Base-by-base conservation (phyloP, 1,140 invertebrate genomes). In the Apis laboriosa region DNA sequence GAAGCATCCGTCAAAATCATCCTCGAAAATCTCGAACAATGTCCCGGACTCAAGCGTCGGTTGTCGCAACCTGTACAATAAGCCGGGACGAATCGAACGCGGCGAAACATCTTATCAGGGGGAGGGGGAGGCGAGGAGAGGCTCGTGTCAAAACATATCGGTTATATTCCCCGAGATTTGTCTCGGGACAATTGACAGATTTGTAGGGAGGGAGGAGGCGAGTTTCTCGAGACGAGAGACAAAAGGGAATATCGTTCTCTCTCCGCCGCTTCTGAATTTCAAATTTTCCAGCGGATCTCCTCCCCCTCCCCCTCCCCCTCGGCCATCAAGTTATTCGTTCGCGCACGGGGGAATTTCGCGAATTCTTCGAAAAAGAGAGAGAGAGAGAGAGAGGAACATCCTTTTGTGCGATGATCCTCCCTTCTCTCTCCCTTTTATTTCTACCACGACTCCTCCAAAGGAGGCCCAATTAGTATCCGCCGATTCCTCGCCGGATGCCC, bases 171-270 rank as follows among this genome's bases (percentile, higher is more conserved):
- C 78, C 79, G 84, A 90, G 91, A 93, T 94, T 93, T 93, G 92
- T 93, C 92, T 83, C 88, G 91, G 86, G 90, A 92, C 91, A 93
- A 94, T 93, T 93, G 93, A 94, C 92, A 92, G 93, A 93, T 93
- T 94, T 93, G 93, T 93, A 92, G 92, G 79, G 84, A 75, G 79
- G 82, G 70, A 87, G 77, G 34, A 64, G 85, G 82, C 86, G 86
- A 85, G 34, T 34, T 34, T 86, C 74, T 34, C 89, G 86, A 92
- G 88, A 93, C 92, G 92, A 93, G 86, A 92, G 88, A 93, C 92
- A 93, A 93, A 93, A 92, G 91, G 15, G 56, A n/a, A 51, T 34
- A 82, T 86, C 85, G 84, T 75, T 53, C 60, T 77, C 68, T 63
- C 66, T 78, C 63, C 24, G 68, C 68, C 84, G 88, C 88, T 89